Conservation (phyloP, 1,140 invertebrate genomes). For the Drosophila pseudoananassae region DNA sequence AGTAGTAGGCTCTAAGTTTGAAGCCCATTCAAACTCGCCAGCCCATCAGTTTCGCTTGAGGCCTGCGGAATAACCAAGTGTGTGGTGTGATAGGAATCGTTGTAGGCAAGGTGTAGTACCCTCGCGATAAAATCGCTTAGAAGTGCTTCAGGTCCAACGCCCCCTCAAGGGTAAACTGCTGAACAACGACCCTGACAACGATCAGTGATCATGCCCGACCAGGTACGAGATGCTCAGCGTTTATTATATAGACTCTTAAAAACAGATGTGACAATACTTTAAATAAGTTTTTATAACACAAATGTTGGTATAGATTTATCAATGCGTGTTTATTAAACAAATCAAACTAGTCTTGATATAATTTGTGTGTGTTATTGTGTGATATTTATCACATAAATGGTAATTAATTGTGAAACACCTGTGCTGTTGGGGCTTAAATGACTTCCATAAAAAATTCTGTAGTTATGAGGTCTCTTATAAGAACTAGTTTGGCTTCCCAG, state of each 20-base stretch:
- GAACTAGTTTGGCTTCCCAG: neutral
- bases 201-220: conserved; percentile 48
- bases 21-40: conserved; percentile 31
- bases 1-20: conserved; percentile 45
- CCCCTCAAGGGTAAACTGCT: conserved; percentile 38
- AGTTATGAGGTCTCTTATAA: neutral
- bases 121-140: conserved; percentile 17
- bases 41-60: conserved; percentile 40
- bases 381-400: too few relatives aligned
- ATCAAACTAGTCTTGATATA: neutral
- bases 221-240: conserved; percentile 29
- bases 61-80: conserved; percentile 14
- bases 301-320: conserved; percentile 16
- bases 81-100: conserved; percentile 43
- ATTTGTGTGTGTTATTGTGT: neutral
- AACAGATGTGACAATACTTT: conserved; percentile 7
- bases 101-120: conserved; percentile 28
- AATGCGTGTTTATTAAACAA: conserved; percentile 13
- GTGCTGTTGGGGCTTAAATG: too few relatives aligned
- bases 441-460: too few relatives aligned
- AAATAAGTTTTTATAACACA: conserved; percentile 3
- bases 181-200: conserved; percentile 27
- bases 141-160: conserved; percentile 43
- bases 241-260: conserved; percentile 10
- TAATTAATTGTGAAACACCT: too few relatives aligned